Percentiles rank a stretch among this genome's conserved stretches.
Conservation (phyloP, 2,797 vertebrate genomes). For the Tadarida brasiliensis region DNA sequence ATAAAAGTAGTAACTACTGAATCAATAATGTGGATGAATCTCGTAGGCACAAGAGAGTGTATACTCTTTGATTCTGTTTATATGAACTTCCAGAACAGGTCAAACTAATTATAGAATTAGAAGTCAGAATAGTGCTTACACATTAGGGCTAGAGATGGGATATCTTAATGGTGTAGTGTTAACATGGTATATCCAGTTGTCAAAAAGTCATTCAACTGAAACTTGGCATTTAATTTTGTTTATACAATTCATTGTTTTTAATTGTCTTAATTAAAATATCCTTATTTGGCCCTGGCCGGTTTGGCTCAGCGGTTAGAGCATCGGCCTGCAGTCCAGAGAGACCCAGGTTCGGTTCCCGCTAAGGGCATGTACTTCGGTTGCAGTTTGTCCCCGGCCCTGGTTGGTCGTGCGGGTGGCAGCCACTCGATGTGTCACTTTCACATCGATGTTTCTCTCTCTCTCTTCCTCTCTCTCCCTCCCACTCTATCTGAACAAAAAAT, state of each 20-base stretch:
- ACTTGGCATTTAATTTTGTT: not conserved
- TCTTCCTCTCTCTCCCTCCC: no score
- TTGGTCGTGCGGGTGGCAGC: no score
- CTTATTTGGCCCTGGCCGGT: no score
- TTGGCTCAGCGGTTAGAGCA: no score
- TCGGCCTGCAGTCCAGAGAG: no score
- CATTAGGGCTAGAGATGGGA: not conserved
- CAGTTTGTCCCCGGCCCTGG: no score
- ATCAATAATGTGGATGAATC: not conserved
- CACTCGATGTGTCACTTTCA: no score
- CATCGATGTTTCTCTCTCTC: no score
- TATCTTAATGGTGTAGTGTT: not conserved
- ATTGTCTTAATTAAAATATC: not conserved
- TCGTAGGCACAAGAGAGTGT: rapidly evolving
- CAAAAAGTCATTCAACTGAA: not conserved
- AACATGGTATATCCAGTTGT: not conserved
- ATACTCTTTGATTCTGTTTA: not conserved
- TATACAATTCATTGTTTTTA: not conserved
- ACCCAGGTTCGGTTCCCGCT: no score
- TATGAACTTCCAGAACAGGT: not conserved
- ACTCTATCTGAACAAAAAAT: no score
- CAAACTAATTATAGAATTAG: not conserved
- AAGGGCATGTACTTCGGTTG: no score
- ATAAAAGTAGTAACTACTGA: not conserved
- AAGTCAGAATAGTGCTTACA: not conserved